Evolutionary conservation across 1,140 invertebrate species (phyloP), one percentile per base, ranked within the genome.

Genomic region (Zophobas atratus): DNA sequence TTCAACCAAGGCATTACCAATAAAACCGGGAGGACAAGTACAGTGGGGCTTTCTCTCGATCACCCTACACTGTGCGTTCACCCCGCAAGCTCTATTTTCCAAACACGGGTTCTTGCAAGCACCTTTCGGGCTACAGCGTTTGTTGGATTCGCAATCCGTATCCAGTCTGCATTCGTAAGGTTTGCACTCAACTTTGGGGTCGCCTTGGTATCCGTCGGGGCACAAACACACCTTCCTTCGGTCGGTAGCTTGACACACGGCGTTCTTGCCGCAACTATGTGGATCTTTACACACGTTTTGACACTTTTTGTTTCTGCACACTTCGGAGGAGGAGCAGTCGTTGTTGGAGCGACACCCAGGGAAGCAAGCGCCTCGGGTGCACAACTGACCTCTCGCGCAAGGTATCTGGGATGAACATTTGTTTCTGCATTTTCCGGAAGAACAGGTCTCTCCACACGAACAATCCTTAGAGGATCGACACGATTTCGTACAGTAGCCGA

Each of bases 31-130:
- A 8, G 95, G 94, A 85, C 96, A 98, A 0, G 93, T 92, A 86
- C 96, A 97, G 80, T 94, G 91, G 0, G 95, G 92, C 79, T 89
- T 88, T 80, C 94, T 90, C 74, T 94, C 90, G 1, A 94, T 88
- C 1, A 96, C 92, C n/a, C 92, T 90, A 83, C 96, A 98, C 80
- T 96, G 93, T 0, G 96, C 95, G 86, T 97, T 97, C 6, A 90
- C 86, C 5, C 96, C 96, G 83, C 96, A 98, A 1, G 91, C 90
- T 6, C 90, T 91, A 55, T 91, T 88, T 81, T 94, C 92, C 34
- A 93, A 81, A 83, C 96, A 98, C 1, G 96, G 94, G 88, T 97
- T 96, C 60, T 92, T 92, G 82, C 96, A 98, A 67, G 91, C 91
- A 6, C 92, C 91, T 73, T 93, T 91, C 1, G 88, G 85, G 84